Base-by-base conservation (phyloP, 2,888 invertebrate species). In the Zaprionus bogoriensis region DNA sequence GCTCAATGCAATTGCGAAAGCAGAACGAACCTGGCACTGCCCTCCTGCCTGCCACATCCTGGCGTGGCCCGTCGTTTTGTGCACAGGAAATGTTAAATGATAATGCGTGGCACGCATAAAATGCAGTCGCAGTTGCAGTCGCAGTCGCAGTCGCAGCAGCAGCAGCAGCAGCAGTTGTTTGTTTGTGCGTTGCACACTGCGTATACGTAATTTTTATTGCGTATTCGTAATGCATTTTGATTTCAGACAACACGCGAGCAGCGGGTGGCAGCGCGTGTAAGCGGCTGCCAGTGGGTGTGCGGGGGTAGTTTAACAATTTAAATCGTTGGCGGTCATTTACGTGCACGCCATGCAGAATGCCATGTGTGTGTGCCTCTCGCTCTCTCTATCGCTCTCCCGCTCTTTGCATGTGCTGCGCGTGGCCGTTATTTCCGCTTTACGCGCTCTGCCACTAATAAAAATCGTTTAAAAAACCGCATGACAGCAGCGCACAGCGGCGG, bases 271-370 rank as follows among this genome's bases (percentile, higher is more conserved):
- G 39, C 2, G 57, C 42, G 27, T 6, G 17, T 5, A 4, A 0
- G 4, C 0, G 14, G 7, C n/a, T n/a, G 14, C 3, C 30, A 6
- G 32, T 1, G 32, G 7, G 0, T 3, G 5, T 12, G 14, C 12
- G 4, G 32, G 32, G 14, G 14, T 17, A n/a, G n/a, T n/a, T n/a
- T 78, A 74, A 83, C 86, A 80, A 80, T 80, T 80, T 80, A 80
- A 80, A 80, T 83, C 83, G 86, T 76, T 79, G 79, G 86, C 80
- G 79, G 86, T 80, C 86, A 80, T 86, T 80, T 80, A 86, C 80
- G 80, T 86, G 80, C 76, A 79, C 77, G 74, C 77, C 80, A 80
- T 81, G 77, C 86, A 83, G 83, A 85, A 79, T 81, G 62, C 68
- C 84, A 38, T 44, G 38, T 38, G 14, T 19, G 28, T 27, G 20